Base-by-base conservation (phyloP, 1,140 invertebrate species). In the roundworm (Caenorhabditis elegans) region DNA sequence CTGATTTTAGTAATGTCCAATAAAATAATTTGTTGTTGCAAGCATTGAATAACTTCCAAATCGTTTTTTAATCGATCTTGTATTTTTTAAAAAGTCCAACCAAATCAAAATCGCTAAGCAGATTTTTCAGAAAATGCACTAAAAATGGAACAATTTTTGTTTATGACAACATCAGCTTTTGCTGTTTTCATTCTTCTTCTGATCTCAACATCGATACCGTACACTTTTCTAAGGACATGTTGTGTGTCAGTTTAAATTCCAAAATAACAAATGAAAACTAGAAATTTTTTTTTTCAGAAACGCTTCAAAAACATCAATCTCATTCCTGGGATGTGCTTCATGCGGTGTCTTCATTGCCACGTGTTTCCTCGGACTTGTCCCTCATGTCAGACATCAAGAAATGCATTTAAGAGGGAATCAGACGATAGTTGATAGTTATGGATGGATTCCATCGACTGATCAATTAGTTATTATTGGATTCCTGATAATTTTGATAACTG, bases 281-380 rank as follows among this genome's bases (percentile, higher is more conserved):
- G 15, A 43, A 43, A 43, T 43, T 8, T 43, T 77, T 10, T n/a
- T 6, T 47, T 77, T 10, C 36, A 77, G 76, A 77, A 53, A 48
- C 49, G 46, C 48, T 11, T 51, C 46, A 1, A 77, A 49, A 31
- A 77, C 46, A 4, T 77, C 76, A 77, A 77, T 51, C n/a, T 51
- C 46, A 17, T 79, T 82, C 26, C 55, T 85, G 76, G 43, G 34
- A 19, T 91, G 90, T 79, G 82, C 90, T 36, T 85, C 90, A 28
- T 88, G 86, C 65, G 90, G 90, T n/a, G 88, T 91, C 6, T 91
- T 91, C 80, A 82, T 91, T 11, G 88, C 87, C 8, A 90, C 90
- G 78, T 91, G 90, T 81, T 90, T 91, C 70, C 79, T 90, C 0
- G 87, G 87, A 22, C 82, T 91, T 10, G 78, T 91, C 19, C 90